Conservation (phyloP, 2,113 vertebrate genomes). For the Phaetusa simplex region DNA sequence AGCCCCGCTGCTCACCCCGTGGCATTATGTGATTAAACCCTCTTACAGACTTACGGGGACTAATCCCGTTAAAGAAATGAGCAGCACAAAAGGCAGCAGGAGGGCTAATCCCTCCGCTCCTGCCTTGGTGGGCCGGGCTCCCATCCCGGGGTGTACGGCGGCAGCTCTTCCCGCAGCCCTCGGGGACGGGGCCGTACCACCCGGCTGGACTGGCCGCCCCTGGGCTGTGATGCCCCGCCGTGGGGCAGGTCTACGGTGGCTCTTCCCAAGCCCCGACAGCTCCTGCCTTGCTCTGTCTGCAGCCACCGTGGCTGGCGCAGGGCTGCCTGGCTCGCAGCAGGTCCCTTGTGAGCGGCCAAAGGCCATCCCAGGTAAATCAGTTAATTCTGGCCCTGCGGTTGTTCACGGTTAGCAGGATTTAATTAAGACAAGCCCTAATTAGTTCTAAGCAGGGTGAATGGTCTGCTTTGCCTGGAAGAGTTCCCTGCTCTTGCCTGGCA, state of each 20-base stretch:
- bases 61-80: background rate
- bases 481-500: background rate
- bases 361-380: constrained; percentile 19
- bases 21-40: background rate
- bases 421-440: constrained; percentile 61
- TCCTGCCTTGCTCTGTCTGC: background rate
- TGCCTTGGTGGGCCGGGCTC: background rate
- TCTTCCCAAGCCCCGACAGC: background rate
- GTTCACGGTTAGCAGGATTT: constrained; percentile 34
- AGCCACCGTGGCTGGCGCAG: fast-evolving
- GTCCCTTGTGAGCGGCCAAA: background rate
- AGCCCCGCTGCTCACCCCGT: fast-evolving
- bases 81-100: background rate
- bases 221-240: fast-evolving
- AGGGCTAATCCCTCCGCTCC: background rate
- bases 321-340: fast-evolving
- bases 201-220: background rate
- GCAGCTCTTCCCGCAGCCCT: background rate
- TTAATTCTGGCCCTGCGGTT: background rate
- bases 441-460: background rate
- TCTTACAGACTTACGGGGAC: background rate
- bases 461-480: constrained; percentile 4
- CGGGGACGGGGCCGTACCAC: fast-evolving
- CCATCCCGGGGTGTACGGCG: background rate
- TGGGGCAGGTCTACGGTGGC: background rate